These are phyloP conservation scores for Porites lutea DNA, from an alignment of 64 coral and sea anemone genomes.

Conservation along the genomic window DNA sequence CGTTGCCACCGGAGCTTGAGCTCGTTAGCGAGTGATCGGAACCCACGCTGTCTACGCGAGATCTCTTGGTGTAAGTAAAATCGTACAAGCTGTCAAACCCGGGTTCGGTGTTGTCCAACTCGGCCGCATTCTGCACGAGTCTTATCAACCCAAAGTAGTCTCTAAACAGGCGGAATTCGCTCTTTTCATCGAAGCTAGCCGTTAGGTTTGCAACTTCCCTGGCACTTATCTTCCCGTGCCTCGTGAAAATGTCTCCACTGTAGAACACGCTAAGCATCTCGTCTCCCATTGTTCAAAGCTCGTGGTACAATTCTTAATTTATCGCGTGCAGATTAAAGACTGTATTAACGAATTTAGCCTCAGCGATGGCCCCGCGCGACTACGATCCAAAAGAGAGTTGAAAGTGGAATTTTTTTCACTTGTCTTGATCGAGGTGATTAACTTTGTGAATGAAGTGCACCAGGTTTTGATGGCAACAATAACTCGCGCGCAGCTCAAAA, in stretches of 20 bases:
- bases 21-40: slow-evolving; percentile 97
- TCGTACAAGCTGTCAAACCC: slow-evolving; percentile 85
- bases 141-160: slow-evolving; percentile 98
- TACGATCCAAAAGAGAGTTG: background rate
- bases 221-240: slow-evolving; percentile 70
- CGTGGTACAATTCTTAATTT: slow-evolving; percentile 23
- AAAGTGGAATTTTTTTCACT: slow-evolving; percentile 31
- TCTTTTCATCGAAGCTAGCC: slow-evolving; percentile 78
- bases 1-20: slow-evolving; percentile 71
- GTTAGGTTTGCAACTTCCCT: slow-evolving; percentile 71
- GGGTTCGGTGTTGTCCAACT: slow-evolving; percentile 53
- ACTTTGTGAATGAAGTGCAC: slow-evolving; percentile 43
- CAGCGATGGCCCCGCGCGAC: background rate
- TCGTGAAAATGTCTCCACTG: slow-evolving; percentile 82
- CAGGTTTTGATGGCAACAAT: slow-evolving; percentile 27
- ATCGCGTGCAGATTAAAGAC: slow-evolving; percentile 9
- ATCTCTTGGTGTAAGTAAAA: slow-evolving; percentile 83
- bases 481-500: slow-evolving; percentile 11
- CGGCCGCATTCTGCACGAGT: slow-evolving; percentile 85
- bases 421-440: slow-evolving; percentile 51
- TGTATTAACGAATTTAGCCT: slow-evolving; percentile 21
- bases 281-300: slow-evolving; percentile 80
- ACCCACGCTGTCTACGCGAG: slow-evolving; percentile 91
- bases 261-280: slow-evolving; percentile 96
- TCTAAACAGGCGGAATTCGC: slow-evolving; percentile 96